A percentile compares a stretch with the other conserved stretches of the same genome.
phyloP scores from a whole-genome alignment of 2,888 invertebrate species.

The Petrolisthes cinctipes region DNA sequence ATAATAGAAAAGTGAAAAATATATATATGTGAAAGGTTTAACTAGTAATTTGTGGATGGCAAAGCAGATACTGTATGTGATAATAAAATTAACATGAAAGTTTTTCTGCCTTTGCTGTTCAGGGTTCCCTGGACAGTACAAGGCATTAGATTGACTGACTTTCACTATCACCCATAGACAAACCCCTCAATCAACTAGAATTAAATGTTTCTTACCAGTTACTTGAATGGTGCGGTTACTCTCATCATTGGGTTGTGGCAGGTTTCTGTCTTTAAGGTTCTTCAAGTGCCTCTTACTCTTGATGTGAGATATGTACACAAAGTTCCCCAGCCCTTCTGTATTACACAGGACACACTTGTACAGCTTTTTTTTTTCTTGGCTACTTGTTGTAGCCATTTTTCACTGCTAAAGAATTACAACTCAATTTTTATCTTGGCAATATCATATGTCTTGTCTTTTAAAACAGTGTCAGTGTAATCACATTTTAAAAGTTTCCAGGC shows the following conservation, averaged over 20 bases:
- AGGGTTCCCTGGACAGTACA: too few relatives aligned
- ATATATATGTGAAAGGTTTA: too few relatives aligned
- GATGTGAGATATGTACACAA: conserved; percentile 23
- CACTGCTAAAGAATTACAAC: not conserved
- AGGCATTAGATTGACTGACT: too few relatives aligned
- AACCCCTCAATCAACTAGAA: not conserved
- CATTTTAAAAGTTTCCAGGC: too few relatives aligned
- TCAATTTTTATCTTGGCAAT: too few relatives aligned
- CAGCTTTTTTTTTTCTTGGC: not conserved
- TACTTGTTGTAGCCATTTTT: not conserved
- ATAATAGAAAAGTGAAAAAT: too few relatives aligned
- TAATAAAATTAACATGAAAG: too few relatives aligned
- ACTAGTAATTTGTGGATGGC: too few relatives aligned
- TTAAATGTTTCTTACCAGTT: conserved; percentile 21
- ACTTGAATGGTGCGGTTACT: conserved; percentile 28
- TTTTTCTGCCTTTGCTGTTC: too few relatives aligned
- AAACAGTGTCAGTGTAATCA: too few relatives aligned
- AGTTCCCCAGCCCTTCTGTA: not conserved
- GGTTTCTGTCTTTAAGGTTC: conserved; percentile 20
- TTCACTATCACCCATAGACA: not conserved
- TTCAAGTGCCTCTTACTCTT: conserved; percentile 28
- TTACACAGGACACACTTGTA: conserved; percentile 22
- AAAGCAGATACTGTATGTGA: too few relatives aligned
- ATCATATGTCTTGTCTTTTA: too few relatives aligned
- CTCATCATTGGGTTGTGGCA: conserved; percentile 30